phyloP scores from a whole-genome alignment of 2,797 vertebrate genomes.

The Cercopithecus diana region DNA sequence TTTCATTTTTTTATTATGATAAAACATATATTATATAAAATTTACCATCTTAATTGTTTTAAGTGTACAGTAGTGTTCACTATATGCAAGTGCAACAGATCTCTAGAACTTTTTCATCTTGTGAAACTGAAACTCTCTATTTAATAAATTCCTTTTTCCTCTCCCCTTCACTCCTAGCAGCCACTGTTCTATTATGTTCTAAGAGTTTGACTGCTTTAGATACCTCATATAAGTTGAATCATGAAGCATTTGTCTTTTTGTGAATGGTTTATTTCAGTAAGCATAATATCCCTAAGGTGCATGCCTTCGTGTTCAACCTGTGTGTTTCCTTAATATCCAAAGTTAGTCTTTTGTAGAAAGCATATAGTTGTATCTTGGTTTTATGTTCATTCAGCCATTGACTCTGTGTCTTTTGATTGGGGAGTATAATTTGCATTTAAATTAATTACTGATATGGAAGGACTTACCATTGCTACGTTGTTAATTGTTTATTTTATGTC shows the following conservation, averaged over 20 bases:
- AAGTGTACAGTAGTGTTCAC: not conserved
- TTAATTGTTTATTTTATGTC: not conserved
- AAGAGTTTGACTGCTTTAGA: not conserved
- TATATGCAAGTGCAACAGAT: not conserved
- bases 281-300: not conserved
- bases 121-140: not conserved
- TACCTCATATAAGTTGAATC: not conserved
- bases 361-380: not conserved
- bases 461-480: not conserved
- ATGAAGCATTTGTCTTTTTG: not conserved
- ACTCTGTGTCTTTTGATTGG: not conserved
- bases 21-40: not conserved
- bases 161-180: accelerated
- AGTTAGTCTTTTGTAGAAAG: not conserved
- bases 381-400: not conserved
- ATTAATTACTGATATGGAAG: not conserved
- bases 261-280: not conserved
- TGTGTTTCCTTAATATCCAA: not conserved
- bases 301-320: not conserved
- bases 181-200: not conserved
- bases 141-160: not conserved
- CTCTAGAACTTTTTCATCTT: not conserved
- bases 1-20: not conserved
- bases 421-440: not conserved
- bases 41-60: not conserved